Base-by-base conservation (phyloP, 1,140 invertebrate species). In the Bombus ignitus region DNA sequence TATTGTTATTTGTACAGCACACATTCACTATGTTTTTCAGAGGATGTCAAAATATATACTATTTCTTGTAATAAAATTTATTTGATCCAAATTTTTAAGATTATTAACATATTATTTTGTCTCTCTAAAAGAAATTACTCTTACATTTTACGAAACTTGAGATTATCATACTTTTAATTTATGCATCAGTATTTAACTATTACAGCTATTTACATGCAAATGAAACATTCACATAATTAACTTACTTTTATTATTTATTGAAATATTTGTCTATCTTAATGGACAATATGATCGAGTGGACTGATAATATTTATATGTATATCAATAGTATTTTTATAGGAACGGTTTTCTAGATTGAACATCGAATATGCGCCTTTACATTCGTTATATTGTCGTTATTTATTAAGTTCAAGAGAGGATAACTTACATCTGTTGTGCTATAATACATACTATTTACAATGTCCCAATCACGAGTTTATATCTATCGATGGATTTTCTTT, bases 401-500 rank as follows among this genome's bases (percentile, higher is more conserved):
- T 94, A 94, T 94, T 94, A 93, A 92, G 91, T 91, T 94, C 85
- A 93, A 92, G 88, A 92, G 88, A 92, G 81, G 86, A 92, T 94
- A 92, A 93, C 92, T 94, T 94, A 94, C 91, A 93, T 92, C 87
- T 90, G 68, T 92, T 89, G 88, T 92, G 89, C 88, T 94, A 94
- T 93, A 70, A 92, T 94, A 94, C 93, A 94, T 92, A 77, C 81
- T 94, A 94, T 94, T 89, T 94, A 94, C 94, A 94, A 83, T 82
- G 37, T 83, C 77, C 70, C 81, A 83, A 75, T 90, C 74, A 53
- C 37, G 3, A 15, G 35, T 87, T 84, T 59, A 74, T 47, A 35
- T 68, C 72, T 68, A 75, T 70, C 47, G 32, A 82, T 89, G 53
- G 62, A 89, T 57, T 37, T 71, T 37, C 47, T 84, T 44, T 71